Evolutionary conservation across 2,888 invertebrate genomes (phyloP).

Genomic region (Drosophila anomalipes): DNA sequence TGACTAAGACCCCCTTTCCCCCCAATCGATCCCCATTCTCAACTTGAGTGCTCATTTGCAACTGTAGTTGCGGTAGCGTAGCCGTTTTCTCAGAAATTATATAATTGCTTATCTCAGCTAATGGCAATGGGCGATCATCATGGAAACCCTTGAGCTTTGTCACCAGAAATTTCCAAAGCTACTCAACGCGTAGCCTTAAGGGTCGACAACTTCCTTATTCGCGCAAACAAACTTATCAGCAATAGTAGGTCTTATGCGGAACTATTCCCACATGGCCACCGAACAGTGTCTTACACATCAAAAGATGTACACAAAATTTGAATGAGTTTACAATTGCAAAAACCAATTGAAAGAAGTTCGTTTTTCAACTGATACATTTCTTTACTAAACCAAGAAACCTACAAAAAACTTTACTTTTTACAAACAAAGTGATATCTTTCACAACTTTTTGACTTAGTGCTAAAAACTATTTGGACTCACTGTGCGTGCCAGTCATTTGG

Average conservation of each 20-base stretch:
- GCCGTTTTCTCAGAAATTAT: slow-evolving; percentile 43
- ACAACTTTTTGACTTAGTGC: not conserved
- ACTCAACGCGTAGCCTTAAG: slow-evolving; percentile 25
- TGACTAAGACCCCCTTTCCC: slow-evolving; percentile 47
- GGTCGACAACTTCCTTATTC: slow-evolving; percentile 62
- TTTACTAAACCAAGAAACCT: not conserved
- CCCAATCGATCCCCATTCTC: not conserved
- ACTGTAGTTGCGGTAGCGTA: slow-evolving; percentile 13
- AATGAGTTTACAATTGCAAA: not conserved
- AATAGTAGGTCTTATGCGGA: slow-evolving; percentile 48
- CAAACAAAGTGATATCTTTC: not conserved
- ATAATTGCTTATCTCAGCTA: slow-evolving; percentile 25
- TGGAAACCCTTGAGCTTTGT: slow-evolving; percentile 55
- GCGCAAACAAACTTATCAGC: slow-evolving; percentile 34
- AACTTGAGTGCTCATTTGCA: slow-evolving; percentile 18
- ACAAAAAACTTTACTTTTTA: not conserved
- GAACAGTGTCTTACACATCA: slow-evolving; percentile 12
- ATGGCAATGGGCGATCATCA: slow-evolving; percentile 22
- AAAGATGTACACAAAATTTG: not conserved
- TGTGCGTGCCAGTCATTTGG: slow-evolving; percentile 27
- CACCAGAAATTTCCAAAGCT: slow-evolving; percentile 49
- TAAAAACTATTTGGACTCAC: slow-evolving; percentile 20
- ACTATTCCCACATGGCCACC: slow-evolving; percentile 8
- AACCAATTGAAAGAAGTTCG: not conserved
- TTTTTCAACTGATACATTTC: not conserved